Conservation (phyloP, 1,140 invertebrate species). For the Bradynema listronoti region DNA sequence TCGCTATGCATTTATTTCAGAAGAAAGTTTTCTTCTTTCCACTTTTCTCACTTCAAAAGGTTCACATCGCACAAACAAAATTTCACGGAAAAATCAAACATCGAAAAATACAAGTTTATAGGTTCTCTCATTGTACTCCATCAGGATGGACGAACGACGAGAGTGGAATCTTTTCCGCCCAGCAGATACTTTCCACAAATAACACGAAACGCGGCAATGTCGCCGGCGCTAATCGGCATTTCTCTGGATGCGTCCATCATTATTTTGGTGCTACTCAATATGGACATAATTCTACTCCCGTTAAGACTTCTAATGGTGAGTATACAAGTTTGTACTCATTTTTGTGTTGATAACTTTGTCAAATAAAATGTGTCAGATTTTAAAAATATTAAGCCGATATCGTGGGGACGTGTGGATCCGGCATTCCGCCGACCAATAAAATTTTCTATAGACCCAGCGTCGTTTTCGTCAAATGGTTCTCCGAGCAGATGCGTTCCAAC, state of each 20-base stretch:
- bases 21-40: conserved; percentile 37
- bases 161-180: neutral
- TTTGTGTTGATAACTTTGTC: too few relatives aligned
- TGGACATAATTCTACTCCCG: conserved; percentile 17
- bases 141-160: neutral
- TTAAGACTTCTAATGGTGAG: conserved; percentile 26
- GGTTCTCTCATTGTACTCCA: conserved; percentile 7
- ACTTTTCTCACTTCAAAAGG: conserved; percentile 37
- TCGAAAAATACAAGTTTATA: neutral
- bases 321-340: too few relatives aligned
- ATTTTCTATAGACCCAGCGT: conserved; percentile 16
- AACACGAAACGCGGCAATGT: neutral
- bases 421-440: conserved; percentile 4
- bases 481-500: conserved; percentile 15
- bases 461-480: conserved; percentile 17
- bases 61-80: conserved; percentile 1
- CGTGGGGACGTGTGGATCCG: conserved; percentile 15
- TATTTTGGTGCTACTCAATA: conserved; percentile 18
- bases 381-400: conserved; percentile 21
- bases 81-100: neutral
- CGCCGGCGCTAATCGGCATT: conserved; percentile 16
- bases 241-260: conserved; percentile 20
- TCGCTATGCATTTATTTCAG: conserved; percentile 25
- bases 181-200: conserved; percentile 15
- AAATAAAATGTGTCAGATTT: neutral